Base-by-base conservation (phyloP, 2,888 invertebrate genomes). In the Eumacrocentrus americanus region DNA sequence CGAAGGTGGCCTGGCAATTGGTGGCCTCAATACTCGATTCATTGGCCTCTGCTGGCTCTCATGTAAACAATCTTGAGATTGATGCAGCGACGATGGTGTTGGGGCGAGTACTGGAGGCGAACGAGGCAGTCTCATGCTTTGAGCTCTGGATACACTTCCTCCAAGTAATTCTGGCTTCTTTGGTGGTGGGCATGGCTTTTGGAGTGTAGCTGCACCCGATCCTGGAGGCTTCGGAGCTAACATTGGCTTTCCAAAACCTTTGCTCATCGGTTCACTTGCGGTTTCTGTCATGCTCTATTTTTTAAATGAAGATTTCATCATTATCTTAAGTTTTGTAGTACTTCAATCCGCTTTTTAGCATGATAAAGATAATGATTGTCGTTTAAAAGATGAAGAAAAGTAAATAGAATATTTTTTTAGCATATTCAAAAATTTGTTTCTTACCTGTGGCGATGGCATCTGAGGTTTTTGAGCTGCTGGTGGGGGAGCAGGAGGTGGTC, bases 51-150 rank as follows among this genome's bases (percentile, higher is more conserved):
- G 76, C 68, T 65, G 75, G 37, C 69, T 71, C 61, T 77, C 77
- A 58, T 81, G 80, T 20, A 84, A 64, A n/a, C 82, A 82, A 69
- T 84, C 85, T 62, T 86, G 81, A 0, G 84, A 84, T 64, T 85
- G 84, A 62, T 85, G 84, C 55, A 86, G 79, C 12, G 84, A 81
- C 12, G 84, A 81, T 2, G 83, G 81, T 18, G 83, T 80, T 11
- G 83, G 82, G 37, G 83, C 83, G 40, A 84, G 81, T 1, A 85
- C 85, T 1, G 86, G 84, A 0, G 87, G 85, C 1, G 87, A 91
- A 81, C 91, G 87, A 22, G 92, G 91, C 69, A 89, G 85, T 79
- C 91, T 86, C 91, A 94, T 91, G 79, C 93, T 93, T 78, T 92
- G 93, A 68, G 93, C 90, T 63, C 93, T 83, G 7, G 88, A 85